A percentile compares a stretch with the other conserved stretches of the same genome.
Evolutionary conservation across 2,888 invertebrate genomes (phyloP).

Genomic region (Xestia xanthographa): DNA sequence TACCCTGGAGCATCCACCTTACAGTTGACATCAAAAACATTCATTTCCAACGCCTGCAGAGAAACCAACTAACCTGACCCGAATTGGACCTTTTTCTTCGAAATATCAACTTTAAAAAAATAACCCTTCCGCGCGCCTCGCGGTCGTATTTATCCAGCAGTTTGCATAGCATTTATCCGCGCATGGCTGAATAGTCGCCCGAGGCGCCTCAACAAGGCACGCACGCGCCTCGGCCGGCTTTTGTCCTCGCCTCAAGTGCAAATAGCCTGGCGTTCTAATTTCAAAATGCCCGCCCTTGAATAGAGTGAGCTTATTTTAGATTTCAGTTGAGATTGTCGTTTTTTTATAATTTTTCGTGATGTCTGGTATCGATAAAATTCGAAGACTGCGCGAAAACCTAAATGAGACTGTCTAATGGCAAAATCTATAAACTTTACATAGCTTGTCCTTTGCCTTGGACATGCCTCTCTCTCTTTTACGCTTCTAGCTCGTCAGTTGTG

Average conservation of each 20-base stretch:
- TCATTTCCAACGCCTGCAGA: background rate
- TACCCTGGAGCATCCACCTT: no score
- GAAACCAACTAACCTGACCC: slow-evolving; percentile 42
- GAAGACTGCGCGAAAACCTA: no score
- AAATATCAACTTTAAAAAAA: slow-evolving; percentile 51
- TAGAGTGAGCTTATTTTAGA: slow-evolving; percentile 76
- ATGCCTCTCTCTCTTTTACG: background rate
- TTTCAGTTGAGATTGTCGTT: slow-evolving; percentile 65
- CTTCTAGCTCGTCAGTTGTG: background rate
- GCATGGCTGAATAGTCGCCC: slow-evolving; percentile 71
- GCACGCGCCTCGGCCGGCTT: slow-evolving; percentile 76
- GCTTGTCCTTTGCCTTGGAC: background rate
- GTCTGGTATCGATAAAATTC: slow-evolving; percentile 14
- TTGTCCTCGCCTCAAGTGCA: slow-evolving; percentile 84
- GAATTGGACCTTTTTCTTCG: slow-evolving; percentile 46
- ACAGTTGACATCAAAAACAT: background rate
- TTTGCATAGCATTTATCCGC: slow-evolving; percentile 72
- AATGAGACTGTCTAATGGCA: background rate
- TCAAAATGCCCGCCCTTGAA: slow-evolving; percentile 80
- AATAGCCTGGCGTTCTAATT: slow-evolving; percentile 88
- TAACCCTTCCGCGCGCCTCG: slow-evolving; percentile 49
- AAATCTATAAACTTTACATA: background rate
- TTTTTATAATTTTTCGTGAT: slow-evolving; percentile 32
- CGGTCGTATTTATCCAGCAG: slow-evolving; percentile 68
- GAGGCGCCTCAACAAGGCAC: slow-evolving; percentile 77